Evolutionary conservation across 23 tunicate species (phyloP), one percentile per base, ranked within the genome.

Genomic region (Oikopleura vanhoeffeni): DNA sequence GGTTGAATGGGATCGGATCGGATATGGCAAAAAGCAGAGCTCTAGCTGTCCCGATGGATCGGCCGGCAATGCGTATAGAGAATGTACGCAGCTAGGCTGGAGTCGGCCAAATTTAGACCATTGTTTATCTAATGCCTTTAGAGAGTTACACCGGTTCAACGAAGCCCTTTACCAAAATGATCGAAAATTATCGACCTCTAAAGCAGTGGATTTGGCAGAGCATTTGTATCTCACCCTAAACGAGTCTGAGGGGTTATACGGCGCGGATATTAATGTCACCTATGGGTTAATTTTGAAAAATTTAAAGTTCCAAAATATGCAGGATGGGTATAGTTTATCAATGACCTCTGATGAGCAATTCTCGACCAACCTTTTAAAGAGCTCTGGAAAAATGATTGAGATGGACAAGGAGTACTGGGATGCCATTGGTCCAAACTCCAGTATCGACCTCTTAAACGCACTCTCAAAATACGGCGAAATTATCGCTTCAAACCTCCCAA

Each of bases 51-150:
- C 79, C 27, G 79, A 33, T 32, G 79, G 79, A 18, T 18, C 36
- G 4, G 2, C 79, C 35, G 79, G 79, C 27, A 13, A 13, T 18
- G 79, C 79, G 34, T 13, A 18, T 2, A 28, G 79, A 32, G 79
- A 71, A 13, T 71, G 79, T 30, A 71, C 79, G 3, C 79, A 30
- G 79, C 32, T 71, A 32, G 79, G 79, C 38, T 71, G 79, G 79
- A 38, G 34, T 32, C 34, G 32, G 38, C 38, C 79, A 32, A 38
- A 71, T 71, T 30, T 71, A 18, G 34, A 28, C 35, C 27, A 71
- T 32, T 71, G 79, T 30, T 38, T 13, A 28, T 71, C 79, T 2
- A 30, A 71, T 30, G 36, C 36, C 34, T 71, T 71, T 30, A 4
- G 38, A 18, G 79, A 71, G 35, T 38, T 71, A 4, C 34, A 18